Evolutionary conservation across 37 sponge, comb jelly and placozoan genomes (phyloP).

Genomic region (Amphimedon queenslandica): DNA sequence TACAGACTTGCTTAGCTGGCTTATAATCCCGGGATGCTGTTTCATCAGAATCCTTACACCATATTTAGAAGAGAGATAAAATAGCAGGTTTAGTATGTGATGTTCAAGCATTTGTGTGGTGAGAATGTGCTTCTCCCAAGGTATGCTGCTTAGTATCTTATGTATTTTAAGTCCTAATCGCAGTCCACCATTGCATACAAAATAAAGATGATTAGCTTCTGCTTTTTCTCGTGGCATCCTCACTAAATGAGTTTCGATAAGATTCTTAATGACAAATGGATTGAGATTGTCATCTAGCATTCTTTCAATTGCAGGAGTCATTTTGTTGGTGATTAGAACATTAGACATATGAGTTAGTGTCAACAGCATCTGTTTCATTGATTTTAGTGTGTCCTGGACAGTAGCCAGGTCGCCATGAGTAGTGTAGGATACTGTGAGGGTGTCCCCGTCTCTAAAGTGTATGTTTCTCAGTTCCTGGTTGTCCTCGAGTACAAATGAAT

Average conservation of each 20-base stretch:
- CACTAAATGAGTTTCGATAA: not conserved
- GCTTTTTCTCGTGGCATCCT: not conserved
- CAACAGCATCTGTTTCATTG: not conserved
- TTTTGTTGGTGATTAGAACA: too few relatives aligned
- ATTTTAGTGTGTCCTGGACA: slow-evolving; percentile 1
- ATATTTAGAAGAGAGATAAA: not conserved
- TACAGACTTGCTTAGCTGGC: not conserved
- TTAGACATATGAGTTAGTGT: too few relatives aligned
- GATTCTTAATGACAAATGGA: too few relatives aligned
- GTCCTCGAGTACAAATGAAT: not conserved
- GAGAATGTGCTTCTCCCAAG: slow-evolving; percentile 2
- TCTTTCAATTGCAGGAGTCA: too few relatives aligned
- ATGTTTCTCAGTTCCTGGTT: not conserved
- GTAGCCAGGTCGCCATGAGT: slow-evolving; percentile 10
- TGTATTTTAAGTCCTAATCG: slow-evolving; percentile 10
- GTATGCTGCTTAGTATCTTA: not conserved
- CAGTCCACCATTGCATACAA: slow-evolving; percentile 9
- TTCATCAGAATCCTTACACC: not conserved
- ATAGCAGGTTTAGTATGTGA: slow-evolving; percentile 2
- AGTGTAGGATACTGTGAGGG: slow-evolving; percentile 1
- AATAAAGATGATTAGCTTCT: slow-evolving; percentile 22
- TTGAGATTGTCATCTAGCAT: too few relatives aligned
- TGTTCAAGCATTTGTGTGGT: slow-evolving; percentile 17
- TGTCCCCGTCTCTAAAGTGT: slow-evolving; percentile 14
- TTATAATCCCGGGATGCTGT: not conserved